These are phyloP conservation scores for Dysmachus trigonus DNA, from an alignment of 2,888 invertebrate genomes.

Conservation along the genomic window DNA sequence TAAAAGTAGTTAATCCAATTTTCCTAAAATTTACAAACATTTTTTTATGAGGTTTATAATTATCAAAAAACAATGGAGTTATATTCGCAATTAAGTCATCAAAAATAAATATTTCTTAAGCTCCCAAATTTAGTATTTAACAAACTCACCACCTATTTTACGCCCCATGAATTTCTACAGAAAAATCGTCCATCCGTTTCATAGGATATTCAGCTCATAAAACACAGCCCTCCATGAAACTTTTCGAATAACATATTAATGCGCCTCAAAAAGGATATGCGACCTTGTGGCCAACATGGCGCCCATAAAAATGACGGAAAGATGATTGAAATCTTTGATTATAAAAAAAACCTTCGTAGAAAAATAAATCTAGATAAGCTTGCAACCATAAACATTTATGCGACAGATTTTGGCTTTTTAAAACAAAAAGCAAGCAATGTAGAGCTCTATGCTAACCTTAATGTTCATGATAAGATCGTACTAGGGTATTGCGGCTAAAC, in stretches of 20 bases:
- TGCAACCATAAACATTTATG: neutral
- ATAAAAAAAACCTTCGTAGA: neutral
- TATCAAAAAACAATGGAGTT: neutral
- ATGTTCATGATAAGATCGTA: neutral
- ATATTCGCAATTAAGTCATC: neutral
- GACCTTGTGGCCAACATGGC: neutral
- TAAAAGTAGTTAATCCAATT: no score
- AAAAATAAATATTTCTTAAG: neutral
- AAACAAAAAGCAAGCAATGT: neutral
- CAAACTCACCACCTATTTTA: neutral
- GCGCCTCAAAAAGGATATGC: neutral
- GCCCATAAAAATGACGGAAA: neutral
- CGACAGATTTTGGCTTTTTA: neutral
- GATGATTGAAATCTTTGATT: neutral
- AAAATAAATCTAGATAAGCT: neutral
- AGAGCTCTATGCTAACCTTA: neutral
- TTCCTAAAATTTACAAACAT: no score
- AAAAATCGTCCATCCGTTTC: neutral
- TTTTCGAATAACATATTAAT: neutral
- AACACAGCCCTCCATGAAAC: neutral
- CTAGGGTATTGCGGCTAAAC: neutral
- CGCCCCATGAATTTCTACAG: neutral
- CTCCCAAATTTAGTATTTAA: neutral
- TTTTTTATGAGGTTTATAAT: no score
- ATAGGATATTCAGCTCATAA: neutral